Base-by-base conservation (phyloP, 2,113 vertebrate species). In the Callocephalon fimbriatum region DNA sequence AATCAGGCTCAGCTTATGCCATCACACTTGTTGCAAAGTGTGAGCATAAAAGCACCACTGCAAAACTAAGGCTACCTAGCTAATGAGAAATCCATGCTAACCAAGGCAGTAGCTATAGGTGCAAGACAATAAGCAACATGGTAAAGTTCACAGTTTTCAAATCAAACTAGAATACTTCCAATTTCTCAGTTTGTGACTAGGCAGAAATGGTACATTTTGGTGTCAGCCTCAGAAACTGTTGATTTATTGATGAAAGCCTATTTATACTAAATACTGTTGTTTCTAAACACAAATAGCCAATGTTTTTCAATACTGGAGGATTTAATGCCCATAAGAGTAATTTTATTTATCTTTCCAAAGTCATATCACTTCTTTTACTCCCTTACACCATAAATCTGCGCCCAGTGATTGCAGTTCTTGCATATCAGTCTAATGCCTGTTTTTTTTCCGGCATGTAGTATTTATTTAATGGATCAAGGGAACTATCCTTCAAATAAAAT, bases 401-500 rank as follows among this genome's bases (percentile, higher is more conserved):
- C n/a, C 29, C 87, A 31, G 75, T 10, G 88, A 79, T 94, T 72
- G 92, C 6, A 31, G 81, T 91, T 97, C 93, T 88, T 98, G 88
- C 90, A 85, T 95, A 97, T 97, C 97, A 94, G 94, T 97, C 95
- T 83, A 90, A 73, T 35, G 93, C 87, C 62, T 54, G 9, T 80
- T 97, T 89, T 95, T 74, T 22, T 61, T 27, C 74, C 81, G 18
- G 73, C 67, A 79, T 87, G 96, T 95, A 96, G 97, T 96, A 97
- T 99, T 98, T 98, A 97, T 98, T 97, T 98, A 97, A 96, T 90
- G 97, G 97, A 97, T 98, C 98, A 77, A 97, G 98, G 98, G 98
- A 95, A 97, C 84, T 75, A 98, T 98, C 95, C 97, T 97, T 98
- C 97, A 98, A 95, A 65, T 59, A 95, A 97, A 98, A 97, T 95